Conservation (phyloP, 2,113 vertebrate genomes). For the Bolborhynchus lineola region DNA sequence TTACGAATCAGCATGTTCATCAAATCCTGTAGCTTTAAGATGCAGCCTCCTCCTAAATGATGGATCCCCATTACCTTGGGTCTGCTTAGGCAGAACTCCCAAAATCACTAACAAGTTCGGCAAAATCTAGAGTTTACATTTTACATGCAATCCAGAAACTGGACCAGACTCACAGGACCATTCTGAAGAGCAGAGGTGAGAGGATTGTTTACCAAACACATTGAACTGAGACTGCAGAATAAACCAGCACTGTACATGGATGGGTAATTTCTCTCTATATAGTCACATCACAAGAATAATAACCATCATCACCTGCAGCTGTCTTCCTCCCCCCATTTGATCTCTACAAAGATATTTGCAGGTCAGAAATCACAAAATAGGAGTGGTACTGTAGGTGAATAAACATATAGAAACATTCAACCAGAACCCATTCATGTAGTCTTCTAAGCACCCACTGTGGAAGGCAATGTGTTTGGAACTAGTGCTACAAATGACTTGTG, state of each 20-base stretch:
- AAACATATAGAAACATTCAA: neutral
- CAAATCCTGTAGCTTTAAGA: neutral
- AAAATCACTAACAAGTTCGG: neutral
- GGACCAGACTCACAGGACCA: neutral
- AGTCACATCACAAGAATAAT: neutral
- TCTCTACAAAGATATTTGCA: neutral
- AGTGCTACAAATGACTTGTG: neutral
- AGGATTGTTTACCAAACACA: neutral
- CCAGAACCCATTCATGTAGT: neutral
- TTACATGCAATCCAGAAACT: neutral
- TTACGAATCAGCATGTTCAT: neutral
- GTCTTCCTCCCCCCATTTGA: neutral
- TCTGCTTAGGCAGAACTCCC: neutral
- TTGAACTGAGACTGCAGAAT: neutral
- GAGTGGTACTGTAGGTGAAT: neutral
- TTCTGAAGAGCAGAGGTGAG: neutral
- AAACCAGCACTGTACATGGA: neutral
- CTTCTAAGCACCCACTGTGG: neutral
- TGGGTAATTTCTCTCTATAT: neutral
- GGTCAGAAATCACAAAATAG: neutral
- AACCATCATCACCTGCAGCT: conserved; percentile 1
- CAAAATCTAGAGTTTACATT: neutral
- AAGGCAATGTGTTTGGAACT: neutral
- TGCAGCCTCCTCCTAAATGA: neutral
- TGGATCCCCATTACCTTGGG: neutral